Percentiles rank a stretch among this genome's conserved stretches.
Evolutionary conservation across 2,113 vertebrate genomes (phyloP).

Genomic region (Archilochus colubris): DNA sequence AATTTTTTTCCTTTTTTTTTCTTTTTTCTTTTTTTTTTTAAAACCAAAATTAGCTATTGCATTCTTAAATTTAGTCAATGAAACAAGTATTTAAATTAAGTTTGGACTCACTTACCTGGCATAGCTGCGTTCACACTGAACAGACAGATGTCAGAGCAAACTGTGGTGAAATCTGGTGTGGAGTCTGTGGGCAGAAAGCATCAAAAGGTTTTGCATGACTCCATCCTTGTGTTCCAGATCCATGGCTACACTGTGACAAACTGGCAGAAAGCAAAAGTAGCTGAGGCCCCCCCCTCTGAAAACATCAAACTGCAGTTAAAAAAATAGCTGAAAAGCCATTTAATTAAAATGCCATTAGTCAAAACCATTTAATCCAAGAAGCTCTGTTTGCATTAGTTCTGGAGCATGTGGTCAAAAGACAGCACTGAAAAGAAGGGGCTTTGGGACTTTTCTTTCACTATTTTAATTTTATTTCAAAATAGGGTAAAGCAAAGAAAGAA

Average conservation of each 20-base stretch:
- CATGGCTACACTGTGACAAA: not conserved
- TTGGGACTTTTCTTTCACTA: no score
- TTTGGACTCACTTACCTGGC: not conserved
- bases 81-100: not conserved
- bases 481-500: no score
- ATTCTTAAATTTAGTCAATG: not conserved
- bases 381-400: no score
- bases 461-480: no score
- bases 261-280: not conserved
- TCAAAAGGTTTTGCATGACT: not conserved
- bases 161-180: not conserved
- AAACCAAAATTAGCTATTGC: not conserved
- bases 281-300: not conserved
- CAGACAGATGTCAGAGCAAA: not conserved
- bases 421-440: no score
- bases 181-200: not conserved
- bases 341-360: no score
- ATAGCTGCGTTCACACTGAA: not conserved
- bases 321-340: not conserved
- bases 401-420: no score
- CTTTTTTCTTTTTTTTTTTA: not conserved
- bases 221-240: not conserved
- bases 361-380: no score
- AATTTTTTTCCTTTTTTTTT: not conserved
- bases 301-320: not conserved